Conservation (phyloP, 2,888 invertebrate genomes). For the Geophilus truncorum region DNA sequence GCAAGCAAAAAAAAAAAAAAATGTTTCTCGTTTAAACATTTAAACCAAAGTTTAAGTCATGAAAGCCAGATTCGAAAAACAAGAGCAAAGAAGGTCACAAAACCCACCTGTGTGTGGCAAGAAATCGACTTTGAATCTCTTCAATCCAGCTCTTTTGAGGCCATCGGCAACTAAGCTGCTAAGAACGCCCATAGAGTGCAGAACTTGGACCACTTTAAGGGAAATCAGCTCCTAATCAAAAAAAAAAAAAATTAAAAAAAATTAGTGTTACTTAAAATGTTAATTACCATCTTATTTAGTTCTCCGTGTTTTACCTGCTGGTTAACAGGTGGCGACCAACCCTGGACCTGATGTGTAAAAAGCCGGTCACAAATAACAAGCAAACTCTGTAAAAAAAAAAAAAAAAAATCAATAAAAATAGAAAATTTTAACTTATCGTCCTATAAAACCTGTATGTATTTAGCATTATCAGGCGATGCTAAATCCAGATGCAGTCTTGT, state of each 20-base stretch:
- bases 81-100: too few species aligned
- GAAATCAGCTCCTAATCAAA: conserved; percentile 34
- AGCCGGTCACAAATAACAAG: conserved; percentile 39
- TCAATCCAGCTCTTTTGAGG: conserved; percentile 32
- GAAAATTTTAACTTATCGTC: too few species aligned
- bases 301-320: conserved; percentile 37
- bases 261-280: too few species aligned
- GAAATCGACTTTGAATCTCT: conserved; percentile 11
- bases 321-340: conserved; percentile 35
- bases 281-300: too few species aligned
- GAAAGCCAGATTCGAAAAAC: too few species aligned
- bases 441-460: conserved; percentile 41
- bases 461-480: conserved; percentile 37
- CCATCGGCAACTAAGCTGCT: conserved; percentile 36
- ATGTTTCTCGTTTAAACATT: too few species aligned
- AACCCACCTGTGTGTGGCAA: conserved; percentile 35
- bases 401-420: too few species aligned
- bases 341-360: conserved; percentile 38
- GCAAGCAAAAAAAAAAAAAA: too few species aligned
- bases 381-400: conserved; percentile 38
- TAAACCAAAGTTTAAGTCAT: too few species aligned
- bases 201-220: conserved; percentile 36
- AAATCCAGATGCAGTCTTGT: conserved; percentile 39
- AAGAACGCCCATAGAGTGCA: conserved; percentile 34
- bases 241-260: background rate